Percentiles rank a stretch among this genome's conserved stretches.
phyloP scores from a whole-genome alignment of 2,113 vertebrate species.

The Ovis canadensis region DNA sequence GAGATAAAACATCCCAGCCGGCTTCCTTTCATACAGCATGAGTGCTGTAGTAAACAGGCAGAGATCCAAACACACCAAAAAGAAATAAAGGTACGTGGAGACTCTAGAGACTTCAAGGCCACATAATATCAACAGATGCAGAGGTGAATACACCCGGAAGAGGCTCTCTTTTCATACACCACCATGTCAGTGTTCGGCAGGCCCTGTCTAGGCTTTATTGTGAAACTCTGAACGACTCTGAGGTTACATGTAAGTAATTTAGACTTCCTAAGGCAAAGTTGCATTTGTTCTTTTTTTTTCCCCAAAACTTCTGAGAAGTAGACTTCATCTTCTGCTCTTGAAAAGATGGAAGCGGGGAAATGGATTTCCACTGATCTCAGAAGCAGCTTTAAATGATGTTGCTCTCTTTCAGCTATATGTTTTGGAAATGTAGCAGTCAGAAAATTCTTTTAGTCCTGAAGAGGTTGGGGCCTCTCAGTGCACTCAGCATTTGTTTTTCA shows the following conservation, averaged over 20 bases:
- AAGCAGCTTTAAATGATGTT: neutral
- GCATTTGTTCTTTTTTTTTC: conserved; percentile 50
- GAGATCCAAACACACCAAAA: conserved; percentile 88
- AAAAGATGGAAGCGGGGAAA: conserved; percentile 38
- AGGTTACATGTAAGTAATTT: conserved; percentile 81
- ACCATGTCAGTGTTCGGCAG: conserved; percentile 77
- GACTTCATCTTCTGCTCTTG: conserved; percentile 31
- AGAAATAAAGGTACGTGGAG: conserved; percentile 78
- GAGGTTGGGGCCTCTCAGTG: neutral
- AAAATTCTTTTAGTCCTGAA: conserved; percentile 39
- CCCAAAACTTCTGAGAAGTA: conserved; percentile 40
- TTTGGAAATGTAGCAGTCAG: neutral
- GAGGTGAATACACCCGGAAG: conserved; percentile 86
- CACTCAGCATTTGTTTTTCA: neutral
- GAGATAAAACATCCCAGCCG: conserved; percentile 97
- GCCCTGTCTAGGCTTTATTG: conserved; percentile 74
- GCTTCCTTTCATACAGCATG: conserved; percentile 90
- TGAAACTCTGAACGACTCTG: conserved; percentile 67
- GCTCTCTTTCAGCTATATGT: conserved; percentile 35
- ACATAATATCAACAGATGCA: conserved; percentile 85
- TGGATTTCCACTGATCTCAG: neutral
- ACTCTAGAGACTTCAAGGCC: conserved; percentile 91
- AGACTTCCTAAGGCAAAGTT: conserved; percentile 71
- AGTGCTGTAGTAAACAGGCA: conserved; percentile 93
- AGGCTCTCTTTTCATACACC: conserved; percentile 68